Evolutionary conservation across 2,888 invertebrate genomes (phyloP).

Genomic region (Zaprionus lineosus): DNA sequence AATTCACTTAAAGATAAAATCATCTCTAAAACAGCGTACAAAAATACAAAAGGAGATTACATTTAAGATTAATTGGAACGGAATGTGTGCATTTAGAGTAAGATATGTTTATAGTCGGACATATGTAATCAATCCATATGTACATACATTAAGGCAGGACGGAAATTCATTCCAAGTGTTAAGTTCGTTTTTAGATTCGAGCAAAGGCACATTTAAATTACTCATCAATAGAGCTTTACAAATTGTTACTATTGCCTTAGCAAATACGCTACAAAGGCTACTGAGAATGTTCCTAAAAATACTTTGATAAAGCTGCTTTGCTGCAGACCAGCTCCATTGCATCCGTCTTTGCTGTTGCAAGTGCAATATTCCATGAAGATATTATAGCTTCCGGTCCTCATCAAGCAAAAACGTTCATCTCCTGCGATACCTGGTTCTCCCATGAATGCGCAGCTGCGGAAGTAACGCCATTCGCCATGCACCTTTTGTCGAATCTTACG

Average conservation of each 20-base stretch:
- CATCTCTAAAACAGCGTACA: slow-evolving; percentile 33
- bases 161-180: slow-evolving; percentile 39
- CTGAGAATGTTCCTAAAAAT: slow-evolving; percentile 38
- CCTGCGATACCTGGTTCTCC: slow-evolving; percentile 95
- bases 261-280: slow-evolving; percentile 50
- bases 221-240: slow-evolving; percentile 16
- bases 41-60: slow-evolving; percentile 28
- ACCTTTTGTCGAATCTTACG: slow-evolving; percentile 96
- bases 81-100: slow-evolving; percentile 20
- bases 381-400: slow-evolving; percentile 95
- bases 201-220: slow-evolving; percentile 51
- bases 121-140: neutral
- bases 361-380: slow-evolving; percentile 97
- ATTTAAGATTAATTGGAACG: slow-evolving; percentile 33
- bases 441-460: slow-evolving; percentile 93
- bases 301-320: slow-evolving; percentile 65
- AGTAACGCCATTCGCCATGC: slow-evolving; percentile 93
- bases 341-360: slow-evolving; percentile 95
- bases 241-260: slow-evolving; percentile 39
- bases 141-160: slow-evolving; percentile 36
- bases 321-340: slow-evolving; percentile 87
- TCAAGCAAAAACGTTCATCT: slow-evolving; percentile 94
- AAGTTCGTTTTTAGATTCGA: slow-evolving; percentile 42
- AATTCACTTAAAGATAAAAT: slow-evolving; percentile 47
- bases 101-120: slow-evolving; percentile 2